These are phyloP conservation scores for Papilio polytes DNA, from an alignment of 1,140 invertebrate species.

Conservation along the genomic window DNA sequence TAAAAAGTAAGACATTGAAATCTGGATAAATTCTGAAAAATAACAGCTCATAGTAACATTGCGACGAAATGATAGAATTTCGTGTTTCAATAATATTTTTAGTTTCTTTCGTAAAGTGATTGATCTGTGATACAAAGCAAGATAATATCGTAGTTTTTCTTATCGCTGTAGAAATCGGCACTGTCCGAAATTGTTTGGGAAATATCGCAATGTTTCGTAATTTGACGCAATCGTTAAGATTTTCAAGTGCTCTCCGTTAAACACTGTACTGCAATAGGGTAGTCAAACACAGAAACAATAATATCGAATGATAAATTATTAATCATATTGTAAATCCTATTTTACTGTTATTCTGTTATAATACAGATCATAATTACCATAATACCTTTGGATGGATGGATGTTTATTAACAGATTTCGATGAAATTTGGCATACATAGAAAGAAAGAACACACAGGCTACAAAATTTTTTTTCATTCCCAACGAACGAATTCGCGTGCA, in stretches of 20 bases:
- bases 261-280: background rate
- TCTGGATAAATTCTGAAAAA: no score
- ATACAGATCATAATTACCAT: no score
- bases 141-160: slow-evolving; percentile 27
- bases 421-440: no score
- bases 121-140: background rate
- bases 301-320: background rate
- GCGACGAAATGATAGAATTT: background rate
- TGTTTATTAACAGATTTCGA: no score
- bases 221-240: background rate
- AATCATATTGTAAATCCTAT: background rate
- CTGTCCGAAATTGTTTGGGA: background rate
- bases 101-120: background rate
- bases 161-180: slow-evolving; percentile 35
- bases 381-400: no score
- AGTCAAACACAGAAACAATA: background rate
- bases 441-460: no score
- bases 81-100: background rate
- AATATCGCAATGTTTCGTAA: slow-evolving; percentile 37
- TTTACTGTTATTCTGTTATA: no score
- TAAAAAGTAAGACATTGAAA: no score
- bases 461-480: no score
- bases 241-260: slow-evolving; percentile 3
- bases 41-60: no score
- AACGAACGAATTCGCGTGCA: no score